phyloP scores from a whole-genome alignment of 2,888 invertebrate genomes.

The Drosophila algonquin region DNA sequence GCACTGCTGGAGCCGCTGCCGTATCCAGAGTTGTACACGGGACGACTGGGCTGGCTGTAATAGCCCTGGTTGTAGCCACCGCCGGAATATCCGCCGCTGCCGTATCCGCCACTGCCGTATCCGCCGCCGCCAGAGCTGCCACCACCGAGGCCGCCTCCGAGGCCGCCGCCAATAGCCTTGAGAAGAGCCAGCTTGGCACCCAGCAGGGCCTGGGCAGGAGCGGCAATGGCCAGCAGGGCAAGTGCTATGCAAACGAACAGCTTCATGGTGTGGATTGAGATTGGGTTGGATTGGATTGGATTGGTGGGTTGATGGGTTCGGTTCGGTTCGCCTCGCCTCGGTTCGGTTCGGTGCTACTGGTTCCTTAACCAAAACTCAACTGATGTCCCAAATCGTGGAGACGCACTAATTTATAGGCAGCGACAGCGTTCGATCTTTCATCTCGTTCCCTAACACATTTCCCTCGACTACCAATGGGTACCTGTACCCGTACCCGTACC shows the following conservation, averaged over 20 bases:
- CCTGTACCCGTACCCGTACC: neutral
- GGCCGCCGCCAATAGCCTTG: conserved; percentile 55
- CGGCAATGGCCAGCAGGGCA: conserved; percentile 68
- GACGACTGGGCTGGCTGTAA: conserved; percentile 64
- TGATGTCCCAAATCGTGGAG: conserved; percentile 66
- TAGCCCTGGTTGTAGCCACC: conserved; percentile 64
- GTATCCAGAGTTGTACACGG: conserved; percentile 55
- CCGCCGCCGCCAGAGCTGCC: conserved; percentile 35
- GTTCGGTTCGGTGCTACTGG: conserved; percentile 27
- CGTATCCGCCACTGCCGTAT: conserved; percentile 38
- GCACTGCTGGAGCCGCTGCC: conserved; percentile 43
- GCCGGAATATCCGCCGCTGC: conserved; percentile 51
- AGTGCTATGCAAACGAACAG: conserved; percentile 61
- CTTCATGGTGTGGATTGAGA: conserved; percentile 66
- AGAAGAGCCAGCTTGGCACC: conserved; percentile 80
- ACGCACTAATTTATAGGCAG: conserved; percentile 81
- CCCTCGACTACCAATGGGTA: neutral
- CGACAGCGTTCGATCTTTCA: conserved; percentile 4
- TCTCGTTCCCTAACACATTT: neutral
- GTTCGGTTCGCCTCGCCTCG: neutral
- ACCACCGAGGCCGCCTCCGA: conserved; percentile 46
- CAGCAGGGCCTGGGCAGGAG: conserved; percentile 73
- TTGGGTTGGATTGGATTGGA: conserved; percentile 4
- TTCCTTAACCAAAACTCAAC: conserved; percentile 66
- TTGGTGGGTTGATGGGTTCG: neutral